Conservation (phyloP, 2,888 invertebrate species). For the Apoderus coryli region DNA sequence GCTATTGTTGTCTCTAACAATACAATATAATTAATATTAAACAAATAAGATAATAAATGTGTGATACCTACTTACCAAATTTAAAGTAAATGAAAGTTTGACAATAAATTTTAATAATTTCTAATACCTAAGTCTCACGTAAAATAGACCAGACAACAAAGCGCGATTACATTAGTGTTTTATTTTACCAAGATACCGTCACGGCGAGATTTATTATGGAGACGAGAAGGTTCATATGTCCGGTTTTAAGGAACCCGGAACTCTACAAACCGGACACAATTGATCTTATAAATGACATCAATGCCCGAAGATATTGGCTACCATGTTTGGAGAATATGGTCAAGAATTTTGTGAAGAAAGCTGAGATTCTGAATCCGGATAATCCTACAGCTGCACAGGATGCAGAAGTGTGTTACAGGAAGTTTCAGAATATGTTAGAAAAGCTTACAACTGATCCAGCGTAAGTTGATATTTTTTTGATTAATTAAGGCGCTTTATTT, state of each 20-base stretch:
- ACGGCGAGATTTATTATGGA: too few species aligned
- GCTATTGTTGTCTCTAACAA: too few species aligned
- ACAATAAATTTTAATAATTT: too few species aligned
- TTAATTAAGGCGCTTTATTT: too few species aligned
- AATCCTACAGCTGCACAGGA: slow-evolving; percentile 62
- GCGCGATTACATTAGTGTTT: too few species aligned
- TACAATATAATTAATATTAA: too few species aligned
- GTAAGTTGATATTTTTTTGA: slow-evolving; percentile 41
- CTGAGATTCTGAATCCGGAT: slow-evolving; percentile 61
- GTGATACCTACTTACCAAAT: too few species aligned
- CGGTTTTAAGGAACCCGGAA: slow-evolving; percentile 60
- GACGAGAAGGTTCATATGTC: slow-evolving; percentile 42
- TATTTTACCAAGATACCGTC: too few species aligned
- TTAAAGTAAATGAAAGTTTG: too few species aligned
- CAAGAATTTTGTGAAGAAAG: slow-evolving; percentile 71
- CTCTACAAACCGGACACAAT: slow-evolving; percentile 85
- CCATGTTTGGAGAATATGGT: slow-evolving; percentile 77
- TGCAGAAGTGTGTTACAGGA: slow-evolving; percentile 68
- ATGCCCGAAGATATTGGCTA: slow-evolving; percentile 86
- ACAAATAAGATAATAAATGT: too few species aligned
- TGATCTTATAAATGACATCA: slow-evolving; percentile 70
- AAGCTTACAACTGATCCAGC: slow-evolving; percentile 63
- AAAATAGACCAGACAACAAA: too few species aligned
- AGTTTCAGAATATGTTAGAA: slow-evolving; percentile 66
- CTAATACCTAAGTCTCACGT: too few species aligned